Base-by-base conservation (phyloP, 2,888 invertebrate species). In the Acanthococcus lagerstroemiae region DNA sequence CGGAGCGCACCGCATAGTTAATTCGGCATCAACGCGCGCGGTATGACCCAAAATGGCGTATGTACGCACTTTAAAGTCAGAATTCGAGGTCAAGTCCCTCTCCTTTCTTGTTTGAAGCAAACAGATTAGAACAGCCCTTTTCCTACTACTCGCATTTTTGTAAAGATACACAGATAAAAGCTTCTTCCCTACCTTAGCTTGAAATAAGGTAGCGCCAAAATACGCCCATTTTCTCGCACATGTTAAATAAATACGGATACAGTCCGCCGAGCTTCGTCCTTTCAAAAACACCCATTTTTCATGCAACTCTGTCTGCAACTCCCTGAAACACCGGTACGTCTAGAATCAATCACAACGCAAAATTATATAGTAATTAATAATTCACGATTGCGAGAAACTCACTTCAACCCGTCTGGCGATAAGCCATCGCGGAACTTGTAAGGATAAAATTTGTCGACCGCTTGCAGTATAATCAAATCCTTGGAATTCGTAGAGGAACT, bases 141-240 rank as follows among this genome's bases (percentile, higher is more conserved):
- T n/a, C n/a, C n/a, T n/a, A n/a, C n/a, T n/a, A n/a, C n/a, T n/a
- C n/a, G n/a, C n/a, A n/a, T n/a, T n/a, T n/a, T n/a, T n/a, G n/a
- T n/a, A n/a, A n/a, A n/a, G n/a, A n/a, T n/a, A n/a, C n/a, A n/a
- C n/a, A n/a, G n/a, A n/a, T n/a, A n/a, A n/a, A n/a, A n/a, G n/a
- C n/a, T n/a, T n/a, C n/a, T n/a, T n/a, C n/a, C 25, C 4, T 75
- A 91, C 90, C 80, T 88, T 86, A 26, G 90, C 91, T 78, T 90
- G 90, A 78, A 94, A 95, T 21, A 96, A 79, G 22, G 90, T 88
- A 67, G 94, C 90, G 56, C 95, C 95, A 74, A 94, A 95, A 79
- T 88, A 93, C 7, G 92, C 91, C 95, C 95, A 96, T 75, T 95
- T 94, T 72, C 95, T 83, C 9, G 93, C 90, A 74, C 95, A 95